phyloP scores from a whole-genome alignment of 2,888 invertebrate genomes.

The Abscondita cerata region DNA sequence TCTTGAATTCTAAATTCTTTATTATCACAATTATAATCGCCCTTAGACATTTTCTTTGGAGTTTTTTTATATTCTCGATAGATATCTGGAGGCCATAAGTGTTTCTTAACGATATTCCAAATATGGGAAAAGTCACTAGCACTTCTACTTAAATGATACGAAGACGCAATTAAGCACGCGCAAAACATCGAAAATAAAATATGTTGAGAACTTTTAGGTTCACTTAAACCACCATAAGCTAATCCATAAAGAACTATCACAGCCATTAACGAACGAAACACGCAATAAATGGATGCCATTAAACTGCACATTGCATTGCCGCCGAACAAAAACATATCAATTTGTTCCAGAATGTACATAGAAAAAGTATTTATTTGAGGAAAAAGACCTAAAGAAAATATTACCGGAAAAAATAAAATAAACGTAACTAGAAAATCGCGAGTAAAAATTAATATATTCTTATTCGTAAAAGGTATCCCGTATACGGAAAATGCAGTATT shows the following conservation, averaged over 20 bases:
- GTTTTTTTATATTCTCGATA: conserved; percentile 62
- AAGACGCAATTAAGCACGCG: conserved; percentile 84
- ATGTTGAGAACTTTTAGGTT: conserved; percentile 86
- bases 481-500: conserved; percentile 57
- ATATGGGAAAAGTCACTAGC: conserved; percentile 91
- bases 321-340: conserved; percentile 89
- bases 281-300: conserved; percentile 81
- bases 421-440: conserved; percentile 81
- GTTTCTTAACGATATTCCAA: conserved; percentile 86
- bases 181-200: conserved; percentile 94
- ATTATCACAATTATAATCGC: conserved; percentile 21
- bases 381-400: conserved; percentile 94
- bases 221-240: conserved; percentile 85
- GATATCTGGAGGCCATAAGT: conserved; percentile 79
- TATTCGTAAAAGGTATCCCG: conserved; percentile 62
- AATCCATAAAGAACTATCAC: conserved; percentile 85
- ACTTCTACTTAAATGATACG: conserved; percentile 92
- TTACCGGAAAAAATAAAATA: conserved; percentile 88
- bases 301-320: conserved; percentile 89
- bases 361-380: conserved; percentile 97
- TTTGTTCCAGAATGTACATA: conserved; percentile 96
- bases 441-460: conserved; percentile 69
- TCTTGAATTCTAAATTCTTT: conserved; percentile 27
- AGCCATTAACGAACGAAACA: conserved; percentile 80
- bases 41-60: conserved; percentile 44